Percentiles rank a stretch among this genome's conserved stretches.
Evolutionary conservation across 2,888 invertebrate species (phyloP).

Genomic region (Mythimna pallens): DNA sequence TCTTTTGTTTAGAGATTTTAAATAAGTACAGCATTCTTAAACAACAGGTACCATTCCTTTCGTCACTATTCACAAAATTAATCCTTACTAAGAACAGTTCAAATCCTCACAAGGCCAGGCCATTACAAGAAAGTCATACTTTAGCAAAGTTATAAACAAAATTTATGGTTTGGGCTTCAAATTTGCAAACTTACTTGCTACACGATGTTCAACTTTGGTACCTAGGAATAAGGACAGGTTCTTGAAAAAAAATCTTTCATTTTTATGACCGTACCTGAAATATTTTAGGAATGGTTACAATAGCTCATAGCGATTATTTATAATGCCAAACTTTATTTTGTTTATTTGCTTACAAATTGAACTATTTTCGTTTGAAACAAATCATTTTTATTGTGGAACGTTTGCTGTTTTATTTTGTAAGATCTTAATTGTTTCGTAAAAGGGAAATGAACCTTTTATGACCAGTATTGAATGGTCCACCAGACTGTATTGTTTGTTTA

Average conservation of each 20-base stretch:
- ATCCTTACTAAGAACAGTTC: conserved; percentile 23
- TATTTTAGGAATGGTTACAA: conserved; percentile 30
- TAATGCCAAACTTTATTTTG: conserved; percentile 28
- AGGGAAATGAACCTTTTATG: conserved; percentile 14
- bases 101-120: conserved; percentile 32
- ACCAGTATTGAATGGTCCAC: background rate
- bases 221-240: background rate
- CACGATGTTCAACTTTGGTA: conserved; percentile 33
- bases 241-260: conserved; percentile 1
- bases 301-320: conserved; percentile 35
- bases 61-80: conserved; percentile 11
- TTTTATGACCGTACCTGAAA: conserved; percentile 57
- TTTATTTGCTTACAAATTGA: conserved; percentile 54
- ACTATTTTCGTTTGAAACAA: conserved; percentile 39
- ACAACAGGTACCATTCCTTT: background rate
- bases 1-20: background rate
- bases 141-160: conserved; percentile 35
- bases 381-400: conserved; percentile 25
- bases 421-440: conserved; percentile 10
- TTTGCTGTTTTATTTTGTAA: conserved; percentile 28
- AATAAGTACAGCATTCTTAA: background rate
- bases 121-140: conserved; percentile 25
- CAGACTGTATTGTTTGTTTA: background rate
- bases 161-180: conserved; percentile 22
- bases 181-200: conserved; percentile 15